Base-by-base conservation (phyloP, 2,888 invertebrate genomes). In the Calephelis perditalis region DNA sequence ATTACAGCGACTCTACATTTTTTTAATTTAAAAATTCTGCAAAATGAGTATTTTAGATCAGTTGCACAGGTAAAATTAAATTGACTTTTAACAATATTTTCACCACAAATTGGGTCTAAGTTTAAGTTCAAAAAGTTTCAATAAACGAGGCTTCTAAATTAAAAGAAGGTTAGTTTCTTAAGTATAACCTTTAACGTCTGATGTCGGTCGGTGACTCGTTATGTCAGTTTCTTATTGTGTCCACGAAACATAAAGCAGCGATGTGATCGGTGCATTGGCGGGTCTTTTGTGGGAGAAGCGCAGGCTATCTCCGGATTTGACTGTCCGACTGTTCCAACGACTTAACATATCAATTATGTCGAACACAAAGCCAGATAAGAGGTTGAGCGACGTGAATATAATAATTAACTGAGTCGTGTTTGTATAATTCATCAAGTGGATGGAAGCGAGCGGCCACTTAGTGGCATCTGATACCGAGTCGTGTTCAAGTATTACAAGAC, bases 321-420 rank as follows among this genome's bases (percentile, higher is more conserved):
- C 87, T 81, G 78, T 64, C 67, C 81, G 84, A 89, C 88, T 88
- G 88, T 89, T 89, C 82, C 78, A 77, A 74, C 75, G 84, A 83
- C 88, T 87, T 88, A 85, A 87, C 86, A 84, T 87, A 89, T 88
- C 89, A 87, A 90, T 89, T 87, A 88, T 85, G 86, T 86, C 81
- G 81, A 84, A 88, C 83, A 86, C 82, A 85, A 82, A 84, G 81
- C 73, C 71, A 79, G 86, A 88, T 89, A 87, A 83, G 78, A 78
- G 72, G 68, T 81, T 83, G 88, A 88, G 80, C 84, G 89, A 90
- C 88, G 81, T 86, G 86, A 86, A 88, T 87, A 82, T 87, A 88
- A 88, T 89, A 88, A 90, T 90, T 89, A 89, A 86, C 88, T 81
- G 89, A 86, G 86, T 82, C 84, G 87, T 88, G 84, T 89, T 88